A percentile compares a stretch with the other conserved stretches of the same genome.
These are phyloP conservation scores for Pheosia gnoma DNA, from an alignment of 2,888 invertebrate species.

Conservation along the genomic window DNA sequence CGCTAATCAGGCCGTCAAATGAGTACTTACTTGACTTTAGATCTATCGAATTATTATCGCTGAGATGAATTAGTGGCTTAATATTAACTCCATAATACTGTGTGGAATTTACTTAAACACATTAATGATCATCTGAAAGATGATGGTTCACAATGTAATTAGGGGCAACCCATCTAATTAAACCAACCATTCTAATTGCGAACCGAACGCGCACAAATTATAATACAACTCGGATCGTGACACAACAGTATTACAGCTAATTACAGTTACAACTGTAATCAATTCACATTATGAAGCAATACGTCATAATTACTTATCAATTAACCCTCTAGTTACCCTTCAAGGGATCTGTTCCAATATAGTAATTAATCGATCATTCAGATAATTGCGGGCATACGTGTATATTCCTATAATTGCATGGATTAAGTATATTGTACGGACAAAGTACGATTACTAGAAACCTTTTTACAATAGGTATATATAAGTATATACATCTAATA, in stretches of 20 bases:
- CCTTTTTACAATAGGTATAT: too few species aligned
- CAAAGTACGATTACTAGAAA: too few species aligned
- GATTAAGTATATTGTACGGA: too few species aligned
- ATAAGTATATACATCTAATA: too few species aligned
- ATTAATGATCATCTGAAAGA: too few species aligned
- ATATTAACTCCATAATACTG: not conserved
- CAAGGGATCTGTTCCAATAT: not conserved
- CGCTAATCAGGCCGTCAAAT: too few species aligned
- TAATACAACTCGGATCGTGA: constrained; percentile 26
- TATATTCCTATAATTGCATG: not conserved
- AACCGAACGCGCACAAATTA: constrained; percentile 23
- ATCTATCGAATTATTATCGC: too few species aligned
- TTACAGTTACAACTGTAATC: constrained; percentile 35
- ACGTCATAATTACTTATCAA: constrained; percentile 27
- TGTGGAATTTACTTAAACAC: too few species aligned
- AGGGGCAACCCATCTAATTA: constrained; percentile 17
- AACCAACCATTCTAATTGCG: constrained; percentile 26
- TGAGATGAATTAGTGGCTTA: not conserved
- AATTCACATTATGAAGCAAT: constrained; percentile 39
- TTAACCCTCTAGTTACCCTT: constrained; percentile 6
- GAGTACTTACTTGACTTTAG: too few species aligned
- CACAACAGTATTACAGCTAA: constrained; percentile 26
- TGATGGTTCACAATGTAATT: not conserved
- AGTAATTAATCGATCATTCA: not conserved
- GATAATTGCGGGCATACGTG: not conserved